Evolutionary conservation across 2,797 vertebrate genomes (phyloP).

Genomic region (Poecilia wingei): DNA sequence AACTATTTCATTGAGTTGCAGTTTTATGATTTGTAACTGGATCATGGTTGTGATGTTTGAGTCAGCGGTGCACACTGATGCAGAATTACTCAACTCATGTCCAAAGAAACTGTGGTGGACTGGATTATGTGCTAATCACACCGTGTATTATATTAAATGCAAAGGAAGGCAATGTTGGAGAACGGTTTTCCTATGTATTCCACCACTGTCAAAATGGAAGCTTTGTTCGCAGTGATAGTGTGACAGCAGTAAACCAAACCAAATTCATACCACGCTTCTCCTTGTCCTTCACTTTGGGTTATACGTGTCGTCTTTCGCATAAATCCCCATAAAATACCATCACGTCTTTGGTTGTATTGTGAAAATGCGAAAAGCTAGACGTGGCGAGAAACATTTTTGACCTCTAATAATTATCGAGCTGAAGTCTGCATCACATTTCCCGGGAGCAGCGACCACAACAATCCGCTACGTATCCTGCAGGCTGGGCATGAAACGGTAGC

Average conservation of each 20-base stretch:
- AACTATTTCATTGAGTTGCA: not conserved
- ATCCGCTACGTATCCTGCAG: slow-evolving; percentile 46
- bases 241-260: not conserved
- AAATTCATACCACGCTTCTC: not conserved
- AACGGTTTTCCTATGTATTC: not conserved
- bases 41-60: not conserved
- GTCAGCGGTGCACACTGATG: not conserved
- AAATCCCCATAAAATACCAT: not conserved
- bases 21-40: not conserved
- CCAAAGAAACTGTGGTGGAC: not conserved
- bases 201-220: not conserved
- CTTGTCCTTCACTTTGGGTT: not conserved
- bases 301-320: not conserved
- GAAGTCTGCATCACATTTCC: slow-evolving; percentile 63
- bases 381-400: slow-evolving; percentile 15
- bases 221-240: not conserved
- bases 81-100: not conserved
- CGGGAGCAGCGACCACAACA: slow-evolving; percentile 41
- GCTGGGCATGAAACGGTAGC: slow-evolving; percentile 35
- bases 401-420: slow-evolving; percentile 36
- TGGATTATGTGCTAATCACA: not conserved
- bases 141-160: not conserved
- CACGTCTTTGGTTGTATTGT: not conserved
- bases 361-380: not conserved
- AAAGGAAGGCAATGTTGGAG: not conserved